Evolutionary conservation across 2,797 vertebrate genomes (phyloP), one percentile per base, ranked within the genome.

Genomic region (Yasuhikotakia modesta): DNA sequence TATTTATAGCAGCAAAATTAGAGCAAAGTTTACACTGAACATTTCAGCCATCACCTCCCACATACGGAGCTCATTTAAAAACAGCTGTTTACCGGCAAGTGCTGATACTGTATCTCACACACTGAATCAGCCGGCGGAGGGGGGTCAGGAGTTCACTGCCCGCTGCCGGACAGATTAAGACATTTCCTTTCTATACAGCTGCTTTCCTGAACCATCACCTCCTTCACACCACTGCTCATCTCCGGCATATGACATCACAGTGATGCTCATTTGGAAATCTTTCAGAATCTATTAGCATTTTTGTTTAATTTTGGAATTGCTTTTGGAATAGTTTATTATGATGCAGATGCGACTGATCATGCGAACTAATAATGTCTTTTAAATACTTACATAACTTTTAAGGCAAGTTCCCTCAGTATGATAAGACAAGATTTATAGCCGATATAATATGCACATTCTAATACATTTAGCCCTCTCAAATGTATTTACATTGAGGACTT

Each of bases 101-200:
- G 3, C 16, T 24, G 5, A 7, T 27, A n/a, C n/a, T n/a, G n/a
- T n/a, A 12, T 60, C 7, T 21, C 12, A 21, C 12, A 21, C 48
- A 32, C 6, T 3, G 27, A 61, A 7, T 16, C 58, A 17, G 58
- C 14, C 27, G 19, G 48, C 43, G 67, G 24, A 17, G 7, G 39
- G 5, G 39, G 66, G 50, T 82, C 67, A 60, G 21, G 50, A 57
- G 66, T 71, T 46, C 58, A 71, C 72, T 53, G 55, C 55, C 43
- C 2, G 45, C 24, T 4, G 58, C 32, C 12, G 61, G 19, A 68
- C 52, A 43, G 52, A 74, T 68, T 50, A 58, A 57, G n/a, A 32
- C 21, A 2, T 52, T 58, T 58, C 46, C 71, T 10, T 11, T 67
- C 17, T 39, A 24, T 30, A 48, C 52, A 50, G 39, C 61, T 73